phyloP scores from a whole-genome alignment of 2,888 invertebrate species.

The Malthinus seriepunctatus region DNA sequence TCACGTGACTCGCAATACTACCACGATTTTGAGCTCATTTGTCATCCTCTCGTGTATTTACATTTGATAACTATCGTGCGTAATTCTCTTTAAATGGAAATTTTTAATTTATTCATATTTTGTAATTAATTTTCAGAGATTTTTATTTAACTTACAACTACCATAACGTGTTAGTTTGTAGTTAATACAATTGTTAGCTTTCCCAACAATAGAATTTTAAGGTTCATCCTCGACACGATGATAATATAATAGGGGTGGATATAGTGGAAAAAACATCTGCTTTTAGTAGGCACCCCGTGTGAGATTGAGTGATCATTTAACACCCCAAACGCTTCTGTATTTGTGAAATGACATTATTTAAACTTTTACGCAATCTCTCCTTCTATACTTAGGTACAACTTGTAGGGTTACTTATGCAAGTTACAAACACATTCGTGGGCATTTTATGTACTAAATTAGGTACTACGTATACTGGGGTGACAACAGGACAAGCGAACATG shows the following conservation, averaged over 20 bases:
- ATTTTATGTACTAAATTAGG: too few species aligned
- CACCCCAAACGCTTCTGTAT: slow-evolving; percentile 38
- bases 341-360: slow-evolving; percentile 38
- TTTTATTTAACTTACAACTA: not conserved
- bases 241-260: slow-evolving; percentile 23
- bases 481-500: too few species aligned
- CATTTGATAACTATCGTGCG: slow-evolving; percentile 2
- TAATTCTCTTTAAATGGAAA: slow-evolving; percentile 3
- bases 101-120: slow-evolving; percentile 5
- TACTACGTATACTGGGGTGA: too few species aligned
- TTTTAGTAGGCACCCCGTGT: slow-evolving; percentile 31
- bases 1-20: slow-evolving; percentile 42
- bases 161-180: not conserved
- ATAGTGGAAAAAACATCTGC: slow-evolving; percentile 36
- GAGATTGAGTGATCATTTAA: slow-evolving; percentile 41
- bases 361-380: slow-evolving; percentile 19
- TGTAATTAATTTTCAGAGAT: not conserved
- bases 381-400: slow-evolving; percentile 12
- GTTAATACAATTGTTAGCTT: not conserved
- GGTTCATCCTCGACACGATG: slow-evolving; percentile 25
- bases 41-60: slow-evolving; percentile 17
- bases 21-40: slow-evolving; percentile 19
- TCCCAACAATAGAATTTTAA: slow-evolving; percentile 16
- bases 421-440: too few species aligned
- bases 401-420: too few species aligned